Evolutionary conservation across 2,888 invertebrate species (phyloP).

Genomic region (Falcaria lacertinaria): DNA sequence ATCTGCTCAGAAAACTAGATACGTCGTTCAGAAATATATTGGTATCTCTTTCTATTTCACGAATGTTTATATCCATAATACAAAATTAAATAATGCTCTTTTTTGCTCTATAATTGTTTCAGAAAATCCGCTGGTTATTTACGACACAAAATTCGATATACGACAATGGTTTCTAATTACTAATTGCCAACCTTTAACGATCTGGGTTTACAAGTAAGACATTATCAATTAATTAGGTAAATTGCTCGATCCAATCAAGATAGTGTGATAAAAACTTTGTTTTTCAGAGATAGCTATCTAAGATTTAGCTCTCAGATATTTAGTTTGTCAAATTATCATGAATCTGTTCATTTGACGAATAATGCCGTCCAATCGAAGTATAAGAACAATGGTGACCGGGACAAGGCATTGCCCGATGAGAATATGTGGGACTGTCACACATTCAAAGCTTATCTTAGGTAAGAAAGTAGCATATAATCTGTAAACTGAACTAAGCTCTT

Average conservation of each 20-base stretch:
- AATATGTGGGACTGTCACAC: constrained; percentile 97
- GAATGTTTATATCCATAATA: too few species aligned
- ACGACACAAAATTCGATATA: constrained; percentile 96
- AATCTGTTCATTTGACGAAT: constrained; percentile 95
- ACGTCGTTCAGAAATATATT: constrained; percentile 97
- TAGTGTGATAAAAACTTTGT: background rate
- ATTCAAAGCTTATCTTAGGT: constrained; percentile 86
- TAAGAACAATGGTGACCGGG: constrained; percentile 83
- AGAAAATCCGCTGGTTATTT: constrained; percentile 93
- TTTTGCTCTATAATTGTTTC: constrained; percentile 45
- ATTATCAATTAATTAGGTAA: background rate
- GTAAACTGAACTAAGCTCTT: constrained; percentile 2
- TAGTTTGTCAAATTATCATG: constrained; percentile 91
- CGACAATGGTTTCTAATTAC: constrained; percentile 97
- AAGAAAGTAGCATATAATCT: constrained; percentile 27
- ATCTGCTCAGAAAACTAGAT: constrained; percentile 85
- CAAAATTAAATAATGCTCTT: too few species aligned
- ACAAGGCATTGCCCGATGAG: constrained; percentile 89
- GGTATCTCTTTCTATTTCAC: constrained; percentile 75
- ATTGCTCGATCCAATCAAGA: too few species aligned
- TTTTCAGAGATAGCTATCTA: constrained; percentile 90
- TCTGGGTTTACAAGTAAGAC: constrained; percentile 93
- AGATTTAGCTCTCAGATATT: constrained; percentile 95
- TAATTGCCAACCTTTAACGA: constrained; percentile 91
- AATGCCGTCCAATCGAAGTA: constrained; percentile 96